Evolutionary conservation across 2,797 vertebrate species (phyloP).

Genomic region (Pristis pectinata): DNA sequence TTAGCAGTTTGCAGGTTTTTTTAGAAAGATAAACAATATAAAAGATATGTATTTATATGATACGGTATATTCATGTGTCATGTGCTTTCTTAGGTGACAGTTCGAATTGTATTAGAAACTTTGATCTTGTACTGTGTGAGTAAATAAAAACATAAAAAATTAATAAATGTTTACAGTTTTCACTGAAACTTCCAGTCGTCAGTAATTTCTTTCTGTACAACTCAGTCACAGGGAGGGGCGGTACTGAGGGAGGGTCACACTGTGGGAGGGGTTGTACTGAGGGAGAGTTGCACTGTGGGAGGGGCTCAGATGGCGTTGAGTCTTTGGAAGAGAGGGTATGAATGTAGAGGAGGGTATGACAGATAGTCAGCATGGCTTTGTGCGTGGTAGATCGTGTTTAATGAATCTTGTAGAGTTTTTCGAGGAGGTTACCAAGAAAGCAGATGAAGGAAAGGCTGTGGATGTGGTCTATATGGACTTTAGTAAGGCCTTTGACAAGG

Average conservation of each 20-base stretch:
- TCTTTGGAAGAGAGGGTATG: neutral
- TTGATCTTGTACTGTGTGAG: slow-evolving; percentile 32
- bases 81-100: slow-evolving; percentile 36
- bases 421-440: no score
- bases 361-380: neutral
- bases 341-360: neutral
- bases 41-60: slow-evolving; percentile 37
- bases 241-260: neutral
- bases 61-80: slow-evolving; percentile 27
- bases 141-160: slow-evolving; percentile 27
- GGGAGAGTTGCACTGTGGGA: neutral
- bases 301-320: neutral
- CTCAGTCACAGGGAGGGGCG: neutral
- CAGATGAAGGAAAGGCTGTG: no score
- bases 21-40: slow-evolving; percentile 25
- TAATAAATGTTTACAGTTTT: slow-evolving; percentile 37
- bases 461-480: no score
- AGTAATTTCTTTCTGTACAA: neutral
- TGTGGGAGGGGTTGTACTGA: neutral
- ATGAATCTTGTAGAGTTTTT: no score
- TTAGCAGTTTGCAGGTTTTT: slow-evolving; percentile 34
- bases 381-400: no score
- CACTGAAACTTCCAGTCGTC: neutral
- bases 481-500: no score
- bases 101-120: slow-evolving; percentile 37